Evolutionary conservation across 2,797 vertebrate genomes (phyloP).

Genomic region (Diplodus puntazzo): DNA sequence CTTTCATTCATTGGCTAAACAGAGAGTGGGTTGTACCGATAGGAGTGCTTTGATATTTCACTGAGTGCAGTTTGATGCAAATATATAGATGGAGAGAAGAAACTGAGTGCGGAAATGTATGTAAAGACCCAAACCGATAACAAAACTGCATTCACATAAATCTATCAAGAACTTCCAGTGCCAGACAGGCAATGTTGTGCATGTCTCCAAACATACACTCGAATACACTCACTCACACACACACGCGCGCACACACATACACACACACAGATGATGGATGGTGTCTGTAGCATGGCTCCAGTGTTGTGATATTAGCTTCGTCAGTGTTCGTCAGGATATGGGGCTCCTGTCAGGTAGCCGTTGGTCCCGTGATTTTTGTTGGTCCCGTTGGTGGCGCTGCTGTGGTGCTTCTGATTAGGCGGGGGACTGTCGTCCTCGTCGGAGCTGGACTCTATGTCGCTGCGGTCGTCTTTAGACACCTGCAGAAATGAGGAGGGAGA

Average conservation of each 20-base stretch:
- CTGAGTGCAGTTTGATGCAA: constrained; percentile 87
- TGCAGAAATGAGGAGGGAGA: constrained; percentile 63
- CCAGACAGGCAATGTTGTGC: constrained; percentile 88
- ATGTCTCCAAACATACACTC: constrained; percentile 71
- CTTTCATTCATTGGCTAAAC: constrained; percentile 88
- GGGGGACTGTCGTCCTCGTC: constrained; percentile 93
- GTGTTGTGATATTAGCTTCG: constrained; percentile 65
- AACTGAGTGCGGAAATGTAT: constrained; percentile 72
- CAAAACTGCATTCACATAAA: constrained; percentile 87
- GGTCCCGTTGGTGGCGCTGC: constrained; percentile 88
- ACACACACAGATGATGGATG: constrained; percentile 69
- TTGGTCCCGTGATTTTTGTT: constrained; percentile 94
- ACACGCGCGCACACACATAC: constrained; percentile 6
- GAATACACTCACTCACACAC: constrained; percentile 20
- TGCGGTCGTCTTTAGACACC: constrained; percentile 96
- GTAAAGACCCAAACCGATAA: constrained; percentile 65
- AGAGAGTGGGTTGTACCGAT: constrained; percentile 86
- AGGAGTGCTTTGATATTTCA: constrained; percentile 88
- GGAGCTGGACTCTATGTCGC: constrained; percentile 97
- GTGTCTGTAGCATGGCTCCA: constrained; percentile 71
- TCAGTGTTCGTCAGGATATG: constrained; percentile 93
- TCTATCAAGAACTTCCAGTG: constrained; percentile 88
- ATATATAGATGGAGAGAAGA: constrained; percentile 79
- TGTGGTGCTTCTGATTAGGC: constrained; percentile 87
- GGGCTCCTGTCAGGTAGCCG: constrained; percentile 90